These are phyloP conservation scores for Andrena fulva DNA, from an alignment of 2,888 invertebrate genomes.

Conservation along the genomic window DNA sequence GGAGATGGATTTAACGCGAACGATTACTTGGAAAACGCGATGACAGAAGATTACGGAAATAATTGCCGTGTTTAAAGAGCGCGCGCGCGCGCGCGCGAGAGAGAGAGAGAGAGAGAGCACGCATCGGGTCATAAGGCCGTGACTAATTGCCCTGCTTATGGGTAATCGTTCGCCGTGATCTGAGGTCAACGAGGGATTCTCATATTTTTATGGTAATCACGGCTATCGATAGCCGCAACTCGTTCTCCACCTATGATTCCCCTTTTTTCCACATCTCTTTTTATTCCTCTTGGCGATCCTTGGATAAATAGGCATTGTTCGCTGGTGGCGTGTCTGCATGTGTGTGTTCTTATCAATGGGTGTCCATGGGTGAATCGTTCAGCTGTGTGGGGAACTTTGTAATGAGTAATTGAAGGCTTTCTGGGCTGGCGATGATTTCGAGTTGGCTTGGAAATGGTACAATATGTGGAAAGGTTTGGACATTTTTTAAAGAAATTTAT, in stretches of 20 bases:
- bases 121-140: conserved; percentile 61
- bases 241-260: conserved; percentile 16
- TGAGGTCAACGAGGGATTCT: conserved; percentile 51
- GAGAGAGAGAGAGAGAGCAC: not conserved
- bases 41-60: conserved; percentile 74
- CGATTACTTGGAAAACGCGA: conserved; percentile 72
- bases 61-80: conserved; percentile 62
- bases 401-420: too few species aligned
- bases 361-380: too few species aligned
- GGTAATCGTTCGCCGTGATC: conserved; percentile 59
- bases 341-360: too few species aligned
- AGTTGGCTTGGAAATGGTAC: too few species aligned
- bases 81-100: conserved; percentile 15
- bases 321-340: not conserved
- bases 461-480: too few species aligned
- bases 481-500: too few species aligned
- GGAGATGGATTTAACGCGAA: conserved; percentile 56
- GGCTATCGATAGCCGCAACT: conserved; percentile 46
- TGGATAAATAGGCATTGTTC: not conserved
- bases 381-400: too few species aligned
- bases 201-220: conserved; percentile 63
- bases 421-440: too few species aligned
- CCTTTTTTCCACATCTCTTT: not conserved
- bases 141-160: conserved; percentile 69
- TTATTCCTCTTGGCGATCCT: too few species aligned